Evolutionary conservation across 1,140 invertebrate genomes (phyloP), one percentile per base, ranked within the genome.

Genomic region (Sycobia sp.): DNA sequence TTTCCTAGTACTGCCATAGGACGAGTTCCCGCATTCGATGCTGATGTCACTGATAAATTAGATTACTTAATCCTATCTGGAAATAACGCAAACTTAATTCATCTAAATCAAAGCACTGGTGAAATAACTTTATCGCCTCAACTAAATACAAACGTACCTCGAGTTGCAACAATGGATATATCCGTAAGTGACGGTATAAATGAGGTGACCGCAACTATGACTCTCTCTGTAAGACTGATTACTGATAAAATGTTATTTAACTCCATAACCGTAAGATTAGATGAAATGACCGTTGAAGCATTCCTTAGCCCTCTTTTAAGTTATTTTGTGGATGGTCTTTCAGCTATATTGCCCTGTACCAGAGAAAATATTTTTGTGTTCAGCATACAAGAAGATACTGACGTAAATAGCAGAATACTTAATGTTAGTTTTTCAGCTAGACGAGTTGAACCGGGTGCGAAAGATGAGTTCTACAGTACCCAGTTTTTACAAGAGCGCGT

Each of bases 171-270:
- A 0, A 95, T 98, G 89, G 93, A 97, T 81, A 89, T 98, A 11
- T 93, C 93, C 23, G 96, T 99, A 0, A 89, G 90, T 60, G 95
- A 97, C 81, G 94, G 94, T 1, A 87, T 94, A 3, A 96, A 97
- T 78, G 92, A 94, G 81, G 90, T 92, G 0, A 93, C 93, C 77
- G 93, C 94, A 0, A 87, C 91, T 22, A 94, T 96, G 92, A 90
- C 91, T 43, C 83, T 98, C 0, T 89, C 88, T 0, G 95, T 97
- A 0, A 84, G 93, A 2, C 79, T 97, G 2, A 94, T 99, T 20
- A 97, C 95, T 0, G 92, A 96, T 72, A 91, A 96, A 50, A 98
- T 98, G 92, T 81, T 99, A 0, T 89, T 90, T 65, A 97, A 96
- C 77, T 97, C 95, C 0, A 94, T 99, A 9, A 98, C 96, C 0